Evolutionary conservation across 1,140 invertebrate genomes (phyloP), one percentile per base, ranked within the genome.

Genomic region (Drosophila tristis): DNA sequence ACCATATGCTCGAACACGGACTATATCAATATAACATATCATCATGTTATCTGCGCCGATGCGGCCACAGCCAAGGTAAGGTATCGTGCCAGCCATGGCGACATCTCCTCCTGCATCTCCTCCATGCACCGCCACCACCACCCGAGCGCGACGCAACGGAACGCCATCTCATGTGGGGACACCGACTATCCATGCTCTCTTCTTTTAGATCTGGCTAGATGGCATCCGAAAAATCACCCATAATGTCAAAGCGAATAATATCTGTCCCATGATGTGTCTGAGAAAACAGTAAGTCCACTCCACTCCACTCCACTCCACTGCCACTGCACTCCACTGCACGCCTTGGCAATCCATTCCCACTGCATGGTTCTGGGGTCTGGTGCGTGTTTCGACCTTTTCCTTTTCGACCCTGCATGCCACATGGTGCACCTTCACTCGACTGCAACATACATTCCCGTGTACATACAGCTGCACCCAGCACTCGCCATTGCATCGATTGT

Each of bases 1-100:
- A 99, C 98, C 50, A 98, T 99, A 78, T 99, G 98, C 92, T 98
- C 97, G 91, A 98, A 98, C n/a, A 97, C 97, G 16, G 99, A 99
- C 93, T 98, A 99, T 92, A 99, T 99, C 81, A 99, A 99, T 93
- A 98, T 99, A 92, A 99, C 97, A 93, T 99, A 99, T 92, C 98
- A 98, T 78, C 98, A 99, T 93, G 96, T 99, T 77, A 96, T 99
- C 42, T 99, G 98, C 92, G 96, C 97, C 23, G 97, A 98, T 93
- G 94, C 96, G 23, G 96, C 96, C 67, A 98, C 96, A 25, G 98
- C 98, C 50, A 98, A 98, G 95, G 98, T 98, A 20, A 20, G 20
- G 20, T 20, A 20, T 20, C 20, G 16, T 16, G 16, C 0, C 16
- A 8, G 43, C 9, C 6, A 50, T 29, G n/a, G 26, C 8, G 4